Percentiles rank a stretch among this genome's conserved stretches.
Conservation (phyloP, 2,113 vertebrate species). For the Callaeas wilsoni region DNA sequence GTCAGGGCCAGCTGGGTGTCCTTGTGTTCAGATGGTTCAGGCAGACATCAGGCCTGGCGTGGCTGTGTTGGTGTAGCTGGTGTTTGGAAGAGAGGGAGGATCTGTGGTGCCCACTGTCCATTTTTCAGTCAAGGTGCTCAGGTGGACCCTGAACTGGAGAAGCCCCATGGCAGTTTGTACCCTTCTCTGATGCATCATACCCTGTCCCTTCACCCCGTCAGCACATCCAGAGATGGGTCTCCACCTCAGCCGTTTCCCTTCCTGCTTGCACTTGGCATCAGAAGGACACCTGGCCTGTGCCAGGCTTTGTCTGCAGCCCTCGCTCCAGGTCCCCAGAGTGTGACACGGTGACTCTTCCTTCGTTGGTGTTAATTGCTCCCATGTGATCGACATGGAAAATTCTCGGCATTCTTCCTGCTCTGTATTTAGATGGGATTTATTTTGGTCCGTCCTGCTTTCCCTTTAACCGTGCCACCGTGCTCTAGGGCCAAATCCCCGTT, state of each 20-base stretch:
- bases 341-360: not conserved
- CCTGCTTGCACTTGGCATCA: not conserved
- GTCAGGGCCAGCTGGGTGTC: not conserved
- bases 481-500: not conserved
- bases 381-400: not conserved
- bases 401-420: slow-evolving; percentile 4
- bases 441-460: not conserved
- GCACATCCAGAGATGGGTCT: not conserved
- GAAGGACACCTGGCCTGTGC: not conserved
- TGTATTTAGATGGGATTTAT: not conserved
- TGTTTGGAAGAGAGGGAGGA: not conserved
- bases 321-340: not conserved
- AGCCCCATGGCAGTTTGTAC: not conserved
- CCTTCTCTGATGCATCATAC: not conserved
- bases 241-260: not conserved
- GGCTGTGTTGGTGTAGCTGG: not conserved
- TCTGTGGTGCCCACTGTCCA: not conserved
- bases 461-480: not conserved
- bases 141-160: not conserved
- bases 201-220: not conserved
- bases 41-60: not conserved
- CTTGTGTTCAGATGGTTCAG: accelerated
- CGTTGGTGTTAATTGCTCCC: not conserved
- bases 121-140: not conserved
- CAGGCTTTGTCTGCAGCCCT: not conserved